These are phyloP conservation scores for Lymantria monacha DNA, from an alignment of 2,888 invertebrate species.

Conservation along the genomic window DNA sequence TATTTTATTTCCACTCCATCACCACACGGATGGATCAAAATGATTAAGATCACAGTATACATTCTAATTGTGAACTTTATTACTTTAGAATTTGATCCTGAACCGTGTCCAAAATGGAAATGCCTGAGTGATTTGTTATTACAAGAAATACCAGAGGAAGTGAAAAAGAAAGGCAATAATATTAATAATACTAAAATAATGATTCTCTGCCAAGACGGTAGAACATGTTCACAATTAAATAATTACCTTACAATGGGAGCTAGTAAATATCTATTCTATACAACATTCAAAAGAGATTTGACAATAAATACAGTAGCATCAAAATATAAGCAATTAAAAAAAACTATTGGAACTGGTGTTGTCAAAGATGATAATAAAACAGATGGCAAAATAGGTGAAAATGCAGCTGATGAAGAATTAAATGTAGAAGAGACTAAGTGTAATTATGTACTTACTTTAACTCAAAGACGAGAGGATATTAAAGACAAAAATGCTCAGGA, in stretches of 20 bases:
- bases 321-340: slow-evolving; percentile 63
- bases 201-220: slow-evolving; percentile 91
- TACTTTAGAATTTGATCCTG: slow-evolving; percentile 87
- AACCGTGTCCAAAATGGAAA: slow-evolving; percentile 95
- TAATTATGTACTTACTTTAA: slow-evolving; percentile 87
- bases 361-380: slow-evolving; percentile 31
- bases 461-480: slow-evolving; percentile 69
- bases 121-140: slow-evolving; percentile 90
- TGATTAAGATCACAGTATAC: not conserved
- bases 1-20: too few relatives aligned
- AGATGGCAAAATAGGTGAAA: slow-evolving; percentile 24
- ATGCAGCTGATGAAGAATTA: slow-evolving; percentile 41
- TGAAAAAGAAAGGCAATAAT: slow-evolving; percentile 70
- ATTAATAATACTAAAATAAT: slow-evolving; percentile 86
- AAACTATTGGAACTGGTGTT: slow-evolving; percentile 33
- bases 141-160: slow-evolving; percentile 90
- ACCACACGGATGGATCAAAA: too few relatives aligned
- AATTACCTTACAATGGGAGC: slow-evolving; percentile 85
- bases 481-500: slow-evolving; percentile 39
- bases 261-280: slow-evolving; percentile 83
- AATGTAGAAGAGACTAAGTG: slow-evolving; percentile 80
- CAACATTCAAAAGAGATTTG: slow-evolving; percentile 83
- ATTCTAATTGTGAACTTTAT: too few relatives aligned
- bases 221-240: slow-evolving; percentile 91
- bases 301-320: slow-evolving; percentile 81